These are phyloP conservation scores for Artemisiospiza belli DNA, from an alignment of 2,113 vertebrate genomes.

Conservation along the genomic window DNA sequence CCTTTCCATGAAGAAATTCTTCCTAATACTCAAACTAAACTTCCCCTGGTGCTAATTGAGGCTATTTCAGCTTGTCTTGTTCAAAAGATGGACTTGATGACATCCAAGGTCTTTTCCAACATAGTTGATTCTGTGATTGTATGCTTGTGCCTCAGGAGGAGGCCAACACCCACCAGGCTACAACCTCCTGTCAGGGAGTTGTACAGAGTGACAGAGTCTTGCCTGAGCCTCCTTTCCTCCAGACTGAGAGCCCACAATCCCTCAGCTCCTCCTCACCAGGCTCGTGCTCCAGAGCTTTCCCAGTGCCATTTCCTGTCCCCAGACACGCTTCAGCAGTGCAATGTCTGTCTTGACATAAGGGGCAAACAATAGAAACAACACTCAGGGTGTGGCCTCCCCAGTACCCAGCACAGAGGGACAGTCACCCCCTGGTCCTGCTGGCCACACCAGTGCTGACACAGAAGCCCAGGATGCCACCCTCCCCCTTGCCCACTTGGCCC, in stretches of 20 bases:
- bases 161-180: fast-evolving
- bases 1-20: neutral
- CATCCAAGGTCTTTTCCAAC: neutral
- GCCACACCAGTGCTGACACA: neutral
- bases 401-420: neutral
- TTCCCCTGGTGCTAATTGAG: neutral
- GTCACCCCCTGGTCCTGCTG: fast-evolving
- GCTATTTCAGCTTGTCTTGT: fast-evolving
- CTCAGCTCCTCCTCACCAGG: fast-evolving
- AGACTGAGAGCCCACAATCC: neutral
- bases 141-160: neutral
- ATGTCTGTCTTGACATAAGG: fast-evolving
- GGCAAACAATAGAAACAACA: fast-evolving
- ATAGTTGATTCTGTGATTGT: neutral
- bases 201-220: neutral
- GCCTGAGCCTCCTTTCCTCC: neutral
- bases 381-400: fast-evolving
- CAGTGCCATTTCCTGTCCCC: fast-evolving
- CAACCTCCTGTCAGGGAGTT: neutral
- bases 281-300: too few relatives aligned
- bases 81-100: neutral
- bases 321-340: fast-evolving
- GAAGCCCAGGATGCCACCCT: fast-evolving
- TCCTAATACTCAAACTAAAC: neutral
- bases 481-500: neutral